A percentile compares a stretch with the other conserved stretches of the same genome.
phyloP scores from a whole-genome alignment of 2,888 invertebrate species.

The Stenolophus ochropezus region DNA sequence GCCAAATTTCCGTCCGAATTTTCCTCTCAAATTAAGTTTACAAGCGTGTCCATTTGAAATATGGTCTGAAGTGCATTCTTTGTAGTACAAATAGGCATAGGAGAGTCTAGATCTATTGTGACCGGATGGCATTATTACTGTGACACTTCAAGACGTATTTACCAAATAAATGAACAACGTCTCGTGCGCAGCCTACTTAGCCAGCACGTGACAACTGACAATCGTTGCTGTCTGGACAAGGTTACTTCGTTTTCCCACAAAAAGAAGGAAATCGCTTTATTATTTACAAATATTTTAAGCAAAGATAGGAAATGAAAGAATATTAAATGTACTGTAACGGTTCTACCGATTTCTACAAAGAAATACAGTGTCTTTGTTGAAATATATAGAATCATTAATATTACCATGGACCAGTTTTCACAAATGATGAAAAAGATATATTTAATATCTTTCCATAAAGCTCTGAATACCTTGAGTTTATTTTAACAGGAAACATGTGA shows the following conservation, averaged over 20 bases:
- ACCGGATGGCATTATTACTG: constrained; percentile 34
- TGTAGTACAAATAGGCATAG: background rate
- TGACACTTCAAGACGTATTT: constrained; percentile 24
- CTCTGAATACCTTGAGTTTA: too few species aligned
- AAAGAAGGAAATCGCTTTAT: background rate
- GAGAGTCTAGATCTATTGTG: background rate
- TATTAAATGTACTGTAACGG: too few species aligned
- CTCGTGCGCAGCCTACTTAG: constrained; percentile 18
- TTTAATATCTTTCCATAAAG: too few species aligned
- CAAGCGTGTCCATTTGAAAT: background rate
- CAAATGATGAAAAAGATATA: too few species aligned
- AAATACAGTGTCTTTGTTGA: too few species aligned
- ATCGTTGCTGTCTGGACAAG: background rate
- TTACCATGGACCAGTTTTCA: too few species aligned
- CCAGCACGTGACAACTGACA: constrained; percentile 32
- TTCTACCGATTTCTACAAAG: too few species aligned
- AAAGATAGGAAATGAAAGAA: background rate
- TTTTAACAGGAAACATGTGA: too few species aligned
- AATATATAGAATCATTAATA: too few species aligned
- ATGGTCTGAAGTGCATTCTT: background rate
- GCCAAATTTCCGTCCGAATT: background rate
- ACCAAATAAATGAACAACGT: constrained; percentile 32
- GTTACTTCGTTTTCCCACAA: background rate
- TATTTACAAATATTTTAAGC: background rate
- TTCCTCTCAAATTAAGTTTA: background rate